Conservation (phyloP, 2,888 invertebrate species). For the Polymixis flavicincta region DNA sequence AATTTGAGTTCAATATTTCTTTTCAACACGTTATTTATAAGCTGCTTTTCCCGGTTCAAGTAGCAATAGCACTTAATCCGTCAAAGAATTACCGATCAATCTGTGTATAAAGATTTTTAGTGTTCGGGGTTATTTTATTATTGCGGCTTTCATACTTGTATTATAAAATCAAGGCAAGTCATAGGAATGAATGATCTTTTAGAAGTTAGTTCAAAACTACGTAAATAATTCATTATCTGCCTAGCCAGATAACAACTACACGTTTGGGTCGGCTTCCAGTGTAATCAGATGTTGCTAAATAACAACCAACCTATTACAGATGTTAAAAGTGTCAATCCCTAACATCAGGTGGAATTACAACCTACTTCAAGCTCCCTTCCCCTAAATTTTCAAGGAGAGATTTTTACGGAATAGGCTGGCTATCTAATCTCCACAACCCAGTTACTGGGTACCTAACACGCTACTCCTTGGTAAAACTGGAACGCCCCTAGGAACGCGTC, state of each 20-base stretch:
- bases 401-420: no score
- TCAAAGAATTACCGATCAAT: constrained; percentile 42
- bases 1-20: constrained; percentile 19
- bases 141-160: not conserved
- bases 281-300: not conserved
- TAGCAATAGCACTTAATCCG: constrained; percentile 38
- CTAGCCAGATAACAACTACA: not conserved
- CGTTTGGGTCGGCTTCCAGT: not conserved
- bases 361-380: no score
- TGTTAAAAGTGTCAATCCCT: no score
- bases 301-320: not conserved
- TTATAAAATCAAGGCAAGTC: not conserved
- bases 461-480: not conserved
- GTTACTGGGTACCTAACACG: not conserved
- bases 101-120: not conserved
- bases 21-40: constrained; percentile 19
- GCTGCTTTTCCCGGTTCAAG: constrained; percentile 11
- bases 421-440: not conserved
- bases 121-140: not conserved
- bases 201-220: not conserved
- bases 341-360: no score
- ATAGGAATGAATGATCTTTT: not conserved
- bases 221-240: not conserved
- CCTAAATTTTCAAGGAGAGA: no score
- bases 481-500: not conserved